These are phyloP conservation scores for Urocolius indicus DNA, from an alignment of 2,113 vertebrate genomes.

Conservation along the genomic window DNA sequence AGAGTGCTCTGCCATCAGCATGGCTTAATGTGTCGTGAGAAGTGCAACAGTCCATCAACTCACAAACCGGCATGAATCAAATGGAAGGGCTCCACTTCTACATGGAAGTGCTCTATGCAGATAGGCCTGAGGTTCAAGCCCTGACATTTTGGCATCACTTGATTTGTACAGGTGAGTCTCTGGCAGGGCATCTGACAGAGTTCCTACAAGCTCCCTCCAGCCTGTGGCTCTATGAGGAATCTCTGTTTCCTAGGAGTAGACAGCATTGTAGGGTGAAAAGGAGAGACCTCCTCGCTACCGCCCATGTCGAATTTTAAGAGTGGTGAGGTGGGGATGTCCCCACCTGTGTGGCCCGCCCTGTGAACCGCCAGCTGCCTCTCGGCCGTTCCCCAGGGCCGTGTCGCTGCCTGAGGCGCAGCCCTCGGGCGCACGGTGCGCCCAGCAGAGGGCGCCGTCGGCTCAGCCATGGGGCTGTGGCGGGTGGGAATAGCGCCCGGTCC, in stretches of 20 bases:
- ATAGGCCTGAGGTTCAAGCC: not conserved
- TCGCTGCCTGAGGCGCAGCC: too few relatives aligned
- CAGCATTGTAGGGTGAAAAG: not conserved
- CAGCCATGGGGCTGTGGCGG: not conserved
- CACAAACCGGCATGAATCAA: accelerated
- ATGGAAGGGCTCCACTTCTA: not conserved
- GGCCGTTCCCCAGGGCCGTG: too few relatives aligned
- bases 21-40: accelerated
- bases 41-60: not conserved
- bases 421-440: not conserved
- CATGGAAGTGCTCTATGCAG: not conserved
- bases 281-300: accelerated
- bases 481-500: accelerated
- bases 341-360: too few relatives aligned
- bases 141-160: not conserved
- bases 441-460: not conserved
- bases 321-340: too few relatives aligned
- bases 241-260: not conserved
- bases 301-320: not conserved
- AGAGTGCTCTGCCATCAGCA: accelerated
- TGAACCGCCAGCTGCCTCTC: not conserved
- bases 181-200: accelerated
- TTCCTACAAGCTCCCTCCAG: not conserved
- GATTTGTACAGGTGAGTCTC: accelerated
- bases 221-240: not conserved